These are phyloP conservation scores for Camarhynchus parvulus DNA, from an alignment of 2,113 vertebrate genomes.

Conservation along the genomic window DNA sequence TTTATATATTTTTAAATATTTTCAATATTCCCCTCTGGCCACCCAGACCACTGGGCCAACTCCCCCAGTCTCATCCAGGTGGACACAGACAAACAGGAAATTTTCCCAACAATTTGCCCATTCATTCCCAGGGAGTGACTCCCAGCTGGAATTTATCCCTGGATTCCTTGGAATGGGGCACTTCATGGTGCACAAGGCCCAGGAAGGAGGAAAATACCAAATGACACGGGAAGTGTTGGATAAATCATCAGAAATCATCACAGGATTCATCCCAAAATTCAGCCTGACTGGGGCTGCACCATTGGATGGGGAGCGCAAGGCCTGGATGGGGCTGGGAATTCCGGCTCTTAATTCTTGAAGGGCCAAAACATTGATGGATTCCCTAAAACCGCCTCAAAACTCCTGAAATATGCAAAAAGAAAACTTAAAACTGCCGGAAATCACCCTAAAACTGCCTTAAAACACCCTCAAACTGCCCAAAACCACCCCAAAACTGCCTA, in stretches of 20 bases:
- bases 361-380: neutral
- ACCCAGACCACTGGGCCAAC: neutral
- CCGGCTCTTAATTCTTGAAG: neutral
- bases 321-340: neutral
- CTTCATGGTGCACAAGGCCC: neutral
- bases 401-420: neutral
- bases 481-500: neutral
- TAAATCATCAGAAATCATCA: neutral
- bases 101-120: neutral
- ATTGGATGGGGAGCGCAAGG: neutral
- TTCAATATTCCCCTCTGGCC: neutral
- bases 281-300: neutral
- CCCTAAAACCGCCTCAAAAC: neutral
- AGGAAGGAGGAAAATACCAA: neutral
- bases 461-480: neutral
- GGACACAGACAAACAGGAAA: neutral
- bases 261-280: neutral
- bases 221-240: neutral
- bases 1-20: neutral
- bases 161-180: neutral
- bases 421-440: neutral
- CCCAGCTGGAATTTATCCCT: neutral
- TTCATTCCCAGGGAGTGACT: neutral
- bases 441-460: too few relatives aligned
- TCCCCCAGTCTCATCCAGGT: rapidly evolving